phyloP scores from a whole-genome alignment of 2,113 vertebrate genomes.

The Aphelocoma coerulescens region DNA sequence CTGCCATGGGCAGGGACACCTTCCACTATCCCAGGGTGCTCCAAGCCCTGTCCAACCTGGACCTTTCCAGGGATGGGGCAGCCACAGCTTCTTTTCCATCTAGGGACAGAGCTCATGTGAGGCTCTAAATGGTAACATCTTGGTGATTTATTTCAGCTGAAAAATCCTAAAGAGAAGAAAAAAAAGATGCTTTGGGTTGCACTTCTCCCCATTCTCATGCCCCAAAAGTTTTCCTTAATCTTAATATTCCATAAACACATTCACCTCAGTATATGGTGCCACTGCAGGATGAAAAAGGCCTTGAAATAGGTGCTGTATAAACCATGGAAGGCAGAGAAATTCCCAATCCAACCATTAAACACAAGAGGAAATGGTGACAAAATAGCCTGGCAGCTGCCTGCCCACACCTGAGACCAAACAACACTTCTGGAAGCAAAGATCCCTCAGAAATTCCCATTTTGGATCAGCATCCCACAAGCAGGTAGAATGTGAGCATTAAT shows the following conservation, averaged over 20 bases:
- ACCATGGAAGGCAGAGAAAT: neutral
- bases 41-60: neutral
- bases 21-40: fast-evolving
- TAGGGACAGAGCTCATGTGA: neutral
- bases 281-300: neutral
- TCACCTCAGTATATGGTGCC: neutral
- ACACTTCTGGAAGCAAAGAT: neutral
- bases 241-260: neutral
- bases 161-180: neutral
- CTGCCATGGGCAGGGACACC: neutral
- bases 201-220: neutral
- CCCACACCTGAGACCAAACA: neutral
- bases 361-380: neutral
- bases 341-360: neutral
- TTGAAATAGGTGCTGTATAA: neutral
- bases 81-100: neutral
- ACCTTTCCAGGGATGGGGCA: neutral
- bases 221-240: neutral
- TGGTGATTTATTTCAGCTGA: neutral
- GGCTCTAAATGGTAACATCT: neutral
- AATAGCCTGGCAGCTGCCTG: neutral
- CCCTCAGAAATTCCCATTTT: neutral
- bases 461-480: neutral
- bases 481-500: neutral
- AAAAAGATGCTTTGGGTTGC: neutral